Evolutionary conservation across 1,140 invertebrate species (phyloP).

Genomic region (Ptiloglossa arizonensis): DNA sequence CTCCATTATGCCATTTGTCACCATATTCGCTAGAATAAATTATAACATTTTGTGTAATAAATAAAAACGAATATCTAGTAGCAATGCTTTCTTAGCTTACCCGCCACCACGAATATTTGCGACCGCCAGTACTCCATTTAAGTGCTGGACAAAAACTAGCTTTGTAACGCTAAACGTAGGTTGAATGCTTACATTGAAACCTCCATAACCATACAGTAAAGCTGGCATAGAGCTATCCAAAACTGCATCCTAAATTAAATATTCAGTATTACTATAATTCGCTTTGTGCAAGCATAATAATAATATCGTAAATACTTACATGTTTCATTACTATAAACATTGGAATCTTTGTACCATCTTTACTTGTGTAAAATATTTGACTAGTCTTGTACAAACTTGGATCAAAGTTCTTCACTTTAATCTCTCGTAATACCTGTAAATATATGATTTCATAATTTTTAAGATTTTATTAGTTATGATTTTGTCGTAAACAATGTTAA

Average conservation of each 20-base stretch:
- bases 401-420: conserved; percentile 93
- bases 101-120: conserved; percentile 98
- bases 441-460: neutral
- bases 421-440: conserved; percentile 90
- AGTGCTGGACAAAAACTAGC: conserved; percentile 94
- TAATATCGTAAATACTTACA: conserved; percentile 78
- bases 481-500: neutral
- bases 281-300: neutral
- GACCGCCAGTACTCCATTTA: conserved; percentile 93
- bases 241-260: conserved; percentile 81
- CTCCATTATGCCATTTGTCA: conserved; percentile 97
- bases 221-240: conserved; percentile 89
- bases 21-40: conserved; percentile 92
- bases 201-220: conserved; percentile 98
- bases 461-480: conserved; percentile 43
- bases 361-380: conserved; percentile 97
- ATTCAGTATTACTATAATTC: neutral
- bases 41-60: neutral
- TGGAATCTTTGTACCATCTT: conserved; percentile 97
- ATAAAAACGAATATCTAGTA: neutral
- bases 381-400: conserved; percentile 90
- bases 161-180: conserved; percentile 92
- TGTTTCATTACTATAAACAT: conserved; percentile 98
- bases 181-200: conserved; percentile 96
- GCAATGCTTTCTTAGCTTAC: conserved; percentile 80